Conservation (phyloP, 1,140 invertebrate species). For the Catajapyx aquilonaris region DNA sequence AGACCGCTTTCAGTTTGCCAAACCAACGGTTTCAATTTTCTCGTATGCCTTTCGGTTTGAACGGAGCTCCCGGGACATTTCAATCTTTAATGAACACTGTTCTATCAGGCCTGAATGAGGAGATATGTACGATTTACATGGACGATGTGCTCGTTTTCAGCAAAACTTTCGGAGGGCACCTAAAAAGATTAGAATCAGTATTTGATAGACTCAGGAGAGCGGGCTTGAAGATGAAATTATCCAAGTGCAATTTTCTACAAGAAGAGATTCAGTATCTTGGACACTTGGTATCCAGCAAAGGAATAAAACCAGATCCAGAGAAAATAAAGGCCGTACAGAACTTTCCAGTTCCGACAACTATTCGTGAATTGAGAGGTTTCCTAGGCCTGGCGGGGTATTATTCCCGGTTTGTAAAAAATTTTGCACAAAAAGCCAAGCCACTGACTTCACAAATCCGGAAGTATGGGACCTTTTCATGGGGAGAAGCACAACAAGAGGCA, state of each 20-base stretch:
- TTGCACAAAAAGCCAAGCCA: slow-evolving; percentile 6
- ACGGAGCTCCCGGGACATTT: slow-evolving; percentile 18
- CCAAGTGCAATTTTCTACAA: slow-evolving; percentile 19
- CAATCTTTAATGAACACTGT: slow-evolving; percentile 16
- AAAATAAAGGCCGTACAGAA: slow-evolving; percentile 10
- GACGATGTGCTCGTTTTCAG: slow-evolving; percentile 23
- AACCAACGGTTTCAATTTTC: too few species aligned
- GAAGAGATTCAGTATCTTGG: too few species aligned
- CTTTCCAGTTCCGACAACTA: slow-evolving; percentile 9
- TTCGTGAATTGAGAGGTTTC: slow-evolving; percentile 6
- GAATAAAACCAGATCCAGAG: too few species aligned
- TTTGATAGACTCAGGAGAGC: slow-evolving; percentile 15
- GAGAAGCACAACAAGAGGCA: slow-evolving; percentile 9
- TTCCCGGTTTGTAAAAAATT: slow-evolving; percentile 8
- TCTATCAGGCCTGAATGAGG: slow-evolving; percentile 15
- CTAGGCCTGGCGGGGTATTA: too few species aligned
- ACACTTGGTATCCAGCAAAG: slow-evolving; percentile 13
- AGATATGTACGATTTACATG: slow-evolving; percentile 19
- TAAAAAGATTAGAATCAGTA: slow-evolving; percentile 16
- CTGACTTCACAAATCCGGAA: slow-evolving; percentile 5
- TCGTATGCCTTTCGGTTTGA: slow-evolving; percentile 17
- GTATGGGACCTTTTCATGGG: slow-evolving; percentile 7
- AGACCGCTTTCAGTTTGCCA: too few species aligned
- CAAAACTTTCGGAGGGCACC: slow-evolving; percentile 19
- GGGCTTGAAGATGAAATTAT: slow-evolving; percentile 20